phyloP scores from a whole-genome alignment of 2,888 invertebrate genomes.

The Sinohyriopsis cumingii region DNA sequence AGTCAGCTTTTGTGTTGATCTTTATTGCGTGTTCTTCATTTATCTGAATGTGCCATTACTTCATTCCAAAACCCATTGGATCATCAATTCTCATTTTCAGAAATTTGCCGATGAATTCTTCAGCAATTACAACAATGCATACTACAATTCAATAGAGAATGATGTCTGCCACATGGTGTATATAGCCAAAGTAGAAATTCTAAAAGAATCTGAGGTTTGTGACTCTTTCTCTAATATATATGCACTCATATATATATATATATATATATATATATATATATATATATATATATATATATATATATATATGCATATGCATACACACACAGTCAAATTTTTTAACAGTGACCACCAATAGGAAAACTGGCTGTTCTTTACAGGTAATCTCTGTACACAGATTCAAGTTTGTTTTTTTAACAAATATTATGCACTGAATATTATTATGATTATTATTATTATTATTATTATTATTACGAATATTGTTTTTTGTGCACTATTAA shows the following conservation, averaged over 20 bases:
- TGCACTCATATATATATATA: neutral
- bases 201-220: conserved; percentile 79
- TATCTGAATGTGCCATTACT: neutral
- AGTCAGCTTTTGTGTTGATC: too few relatives aligned
- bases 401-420: too few relatives aligned
- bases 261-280: neutral
- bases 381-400: too few relatives aligned
- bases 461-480: too few relatives aligned
- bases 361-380: too few relatives aligned
- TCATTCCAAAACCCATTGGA: too few relatives aligned
- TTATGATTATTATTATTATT: too few relatives aligned
- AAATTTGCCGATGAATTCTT: conserved; percentile 93
- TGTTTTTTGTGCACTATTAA: too few relatives aligned
- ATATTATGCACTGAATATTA: too few relatives aligned
- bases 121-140: conserved; percentile 90
- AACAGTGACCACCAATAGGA: too few relatives aligned
- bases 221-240: neutral
- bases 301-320: too few relatives aligned
- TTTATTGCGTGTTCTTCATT: neutral
- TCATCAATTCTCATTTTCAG: conserved; percentile 71
- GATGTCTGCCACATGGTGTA: conserved; percentile 95
- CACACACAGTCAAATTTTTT: too few relatives aligned
- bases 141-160: conserved; percentile 94
- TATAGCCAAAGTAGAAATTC: conserved; percentile 93
- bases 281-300: neutral